Evolutionary conservation across 2,888 invertebrate genomes (phyloP), one percentile per base, ranked within the genome.

Genomic region (Icerya purchasi): DNA sequence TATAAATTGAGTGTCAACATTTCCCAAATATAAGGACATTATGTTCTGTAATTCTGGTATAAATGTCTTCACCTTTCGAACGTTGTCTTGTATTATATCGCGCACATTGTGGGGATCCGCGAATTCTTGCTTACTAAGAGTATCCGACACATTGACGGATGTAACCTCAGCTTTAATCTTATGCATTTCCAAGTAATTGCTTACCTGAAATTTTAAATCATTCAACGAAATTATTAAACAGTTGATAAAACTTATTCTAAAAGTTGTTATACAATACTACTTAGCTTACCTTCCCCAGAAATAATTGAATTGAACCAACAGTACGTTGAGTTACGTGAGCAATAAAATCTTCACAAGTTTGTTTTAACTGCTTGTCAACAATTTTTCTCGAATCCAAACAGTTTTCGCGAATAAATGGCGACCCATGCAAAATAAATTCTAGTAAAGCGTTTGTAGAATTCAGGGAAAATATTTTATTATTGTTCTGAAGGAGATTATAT

Each of bases 1-100:
- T 67, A 98, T 96, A 67, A 91, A 89, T 72, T 98, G 97, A 0
- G 97, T 97, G 71, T 98, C 97, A 65, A 85, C 81, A 71, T 96
- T 97, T 18, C 96, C 90, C 58, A 98, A 76, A 72, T 98, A 98
- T 1, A 98, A 78, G 65, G 90, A 84, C 91, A 97, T 92, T 18
- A 88, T 86, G 2, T 86, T 78, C 69, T 92, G 90, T 19, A 96
- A 73, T 3, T 77, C 76, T 0, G 91, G 84, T 49, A 94, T 76
- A 65, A 84, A 82, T 0, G 80, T 76, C 70, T 88, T 89, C 60
- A 96, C 83, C 54, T 81, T 75, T 61, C 83, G 79, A 69, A 89
- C 82, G 0, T 86, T 80, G 66, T 86, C 87, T 62, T 81, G 79
- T 21, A 92, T 81, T 18, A 83, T 76, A 21, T 78, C 77, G 1